Evolutionary conservation across 2,113 vertebrate species (phyloP), one percentile per base, ranked within the genome.

Genomic region (Mirza zaza): DNA sequence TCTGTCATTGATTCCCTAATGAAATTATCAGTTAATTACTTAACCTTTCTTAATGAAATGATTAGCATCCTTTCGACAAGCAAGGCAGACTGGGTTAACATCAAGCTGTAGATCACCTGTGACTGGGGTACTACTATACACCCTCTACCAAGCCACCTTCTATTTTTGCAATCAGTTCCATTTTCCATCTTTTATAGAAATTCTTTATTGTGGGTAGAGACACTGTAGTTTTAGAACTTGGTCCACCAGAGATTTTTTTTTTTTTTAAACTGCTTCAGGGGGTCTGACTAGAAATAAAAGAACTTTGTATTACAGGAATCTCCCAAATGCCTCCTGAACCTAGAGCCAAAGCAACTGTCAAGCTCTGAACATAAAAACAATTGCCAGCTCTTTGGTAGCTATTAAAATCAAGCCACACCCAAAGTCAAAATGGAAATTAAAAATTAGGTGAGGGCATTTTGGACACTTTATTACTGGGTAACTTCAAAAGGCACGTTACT

Each of bases 61-160:
- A 98, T 98, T 97, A 98, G 97, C 97, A 95, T 92, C 91, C 91
- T 98, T 97, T 97, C 94, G 95, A 97, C 97, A 98, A 98, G 98
- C 96, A 98, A 95, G 97, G 89, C 27, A 8, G 6, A 85, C 76
- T 88, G 94, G 98, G 93, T 97, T 98, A 98, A 96, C 0, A 0
- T 97, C 91, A 85, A 76, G 55, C 73, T 94, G 81, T 65, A 83
- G 13, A 89, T 97, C 96, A 81, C 80, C 10, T 10, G 81, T 63
- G 97, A 88, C 95, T 97, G 80, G 29, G 96, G 83, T 87, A 94
- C 97, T 76, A 91, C 94, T 8, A 12, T 36, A 77, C 27, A 29
- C 59, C 67, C 91, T 94, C 80, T 39, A 36, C 90, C 65, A 50
- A 29, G 82, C 80, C 7, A 6, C 68, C 85, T 73, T 27, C 85